Evolutionary conservation across 2,797 vertebrate species (phyloP), one percentile per base, ranked within the genome.

Genomic region (Denticeps clupeoides): DNA sequence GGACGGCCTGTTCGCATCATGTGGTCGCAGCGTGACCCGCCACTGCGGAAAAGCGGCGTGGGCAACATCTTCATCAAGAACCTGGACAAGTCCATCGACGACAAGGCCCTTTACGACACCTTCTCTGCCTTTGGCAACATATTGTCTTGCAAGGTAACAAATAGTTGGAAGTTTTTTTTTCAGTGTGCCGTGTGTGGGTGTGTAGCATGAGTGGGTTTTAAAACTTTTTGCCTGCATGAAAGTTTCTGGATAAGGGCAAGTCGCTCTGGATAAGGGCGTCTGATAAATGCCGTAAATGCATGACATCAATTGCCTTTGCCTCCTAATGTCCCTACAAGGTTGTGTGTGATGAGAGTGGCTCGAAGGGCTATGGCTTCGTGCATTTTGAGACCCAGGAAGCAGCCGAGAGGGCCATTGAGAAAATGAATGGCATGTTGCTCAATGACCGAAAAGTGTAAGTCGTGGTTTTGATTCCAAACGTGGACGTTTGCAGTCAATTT

Each of bases 391-490:
- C 95, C 60, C 95, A 99, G 47, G 94, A 99, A 81, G 95, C 94
- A 50, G 95, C 94, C 51, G 95, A 98, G 78, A 88, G 93, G 64
- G 94, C 95, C 79, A 99, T 99, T 82, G 94, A 98, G 73, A 99
- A 98, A 86, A 97, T 99, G 95, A 97, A 98, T 64, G 94, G 95
- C 75, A 99, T 97, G 95, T 89, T 99, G 79, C 89, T 99, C 73
- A 99, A 98, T 79, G 94, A 99, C 80, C 84, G 95, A 68, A 98
- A 98, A 91, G 93, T 98, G 93, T 99, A 88, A 89, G 95, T 97
- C n/a, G n/a, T n/a, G n/a, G n/a, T n/a, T n/a, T n/a, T n/a, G n/a
- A n/a, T n/a, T n/a, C n/a, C n/a, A n/a, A n/a, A n/a, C n/a, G n/a
- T n/a, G n/a, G n/a, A n/a, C n/a, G n/a, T n/a, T n/a, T n/a, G n/a